These are phyloP conservation scores for Datnioides undecimradiatus DNA, from an alignment of 2,113 vertebrate genomes.

Conservation along the genomic window DNA sequence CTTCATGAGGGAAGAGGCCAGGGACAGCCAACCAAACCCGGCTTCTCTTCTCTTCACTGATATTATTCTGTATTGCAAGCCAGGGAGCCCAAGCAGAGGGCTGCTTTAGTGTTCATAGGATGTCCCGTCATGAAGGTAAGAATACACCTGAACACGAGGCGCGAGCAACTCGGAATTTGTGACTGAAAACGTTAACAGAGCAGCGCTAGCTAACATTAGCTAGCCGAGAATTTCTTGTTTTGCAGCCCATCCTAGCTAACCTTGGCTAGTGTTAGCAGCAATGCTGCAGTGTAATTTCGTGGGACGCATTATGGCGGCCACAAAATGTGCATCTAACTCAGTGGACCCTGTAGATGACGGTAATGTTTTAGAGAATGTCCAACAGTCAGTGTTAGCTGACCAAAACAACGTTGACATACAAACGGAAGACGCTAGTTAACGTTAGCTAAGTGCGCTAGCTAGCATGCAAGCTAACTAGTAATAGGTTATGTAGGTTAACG, in stretches of 20 bases:
- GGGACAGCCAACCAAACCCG: conserved; percentile 83
- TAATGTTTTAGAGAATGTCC: not conserved
- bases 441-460: conserved; percentile 55
- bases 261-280: conserved; percentile 45
- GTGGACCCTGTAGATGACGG: not conserved
- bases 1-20: conserved; percentile 85
- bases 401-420: conserved; percentile 51
- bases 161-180: not conserved
- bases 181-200: conserved; percentile 49
- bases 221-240: conserved; percentile 68
- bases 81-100: conserved; percentile 75
- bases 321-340: not conserved
- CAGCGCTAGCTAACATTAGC: conserved; percentile 62
- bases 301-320: conserved; percentile 49
- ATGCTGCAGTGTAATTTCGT: conserved; percentile 62
- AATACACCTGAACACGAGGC: not conserved
- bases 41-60: conserved; percentile 79
- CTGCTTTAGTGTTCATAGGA: conserved; percentile 81
- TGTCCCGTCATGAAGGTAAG: conserved; percentile 91
- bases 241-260: conserved; percentile 65
- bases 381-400: not conserved
- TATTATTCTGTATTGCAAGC: conserved; percentile 59
- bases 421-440: conserved; percentile 46
- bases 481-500: conserved; percentile 59
- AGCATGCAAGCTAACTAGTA: conserved; percentile 52